phyloP scores from a whole-genome alignment of 2,113 vertebrate genomes.

The Istiophorus platypterus region DNA sequence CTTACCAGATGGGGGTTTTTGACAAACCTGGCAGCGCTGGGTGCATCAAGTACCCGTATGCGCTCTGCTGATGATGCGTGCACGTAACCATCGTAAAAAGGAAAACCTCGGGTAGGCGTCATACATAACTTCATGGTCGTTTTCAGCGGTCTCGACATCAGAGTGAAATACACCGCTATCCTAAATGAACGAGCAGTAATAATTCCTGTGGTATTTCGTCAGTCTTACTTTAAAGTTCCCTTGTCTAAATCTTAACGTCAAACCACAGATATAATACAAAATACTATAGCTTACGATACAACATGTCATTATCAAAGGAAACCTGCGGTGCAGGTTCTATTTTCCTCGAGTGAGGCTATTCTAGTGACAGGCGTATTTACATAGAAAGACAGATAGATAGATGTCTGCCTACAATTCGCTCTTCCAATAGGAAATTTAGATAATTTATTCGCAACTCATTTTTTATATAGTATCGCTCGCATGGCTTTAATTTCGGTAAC shows the following conservation, averaged over 20 bases:
- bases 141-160: background rate
- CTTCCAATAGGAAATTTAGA: too few species aligned
- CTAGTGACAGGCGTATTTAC: too few species aligned
- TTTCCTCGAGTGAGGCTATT: too few species aligned
- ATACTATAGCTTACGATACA: too few species aligned
- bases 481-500: background rate
- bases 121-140: background rate
- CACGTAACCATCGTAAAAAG: background rate
- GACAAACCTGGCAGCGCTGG: conserved; percentile 64
- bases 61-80: background rate
- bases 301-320: too few species aligned
- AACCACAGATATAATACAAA: too few species aligned
- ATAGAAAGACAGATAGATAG: too few species aligned
- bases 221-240: background rate
- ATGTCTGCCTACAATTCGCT: too few species aligned
- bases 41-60: conserved; percentile 49
- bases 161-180: background rate
- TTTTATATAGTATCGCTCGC: too few species aligned
- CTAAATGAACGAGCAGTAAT: background rate
- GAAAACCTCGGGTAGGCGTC: rapidly evolving
- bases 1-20: background rate
- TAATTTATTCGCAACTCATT: too few species aligned
- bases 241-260: too few species aligned
- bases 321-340: too few species aligned
- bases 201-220: background rate